Evolutionary conservation across 2,888 invertebrate genomes (phyloP).

Genomic region (Phorcus lineatus): DNA sequence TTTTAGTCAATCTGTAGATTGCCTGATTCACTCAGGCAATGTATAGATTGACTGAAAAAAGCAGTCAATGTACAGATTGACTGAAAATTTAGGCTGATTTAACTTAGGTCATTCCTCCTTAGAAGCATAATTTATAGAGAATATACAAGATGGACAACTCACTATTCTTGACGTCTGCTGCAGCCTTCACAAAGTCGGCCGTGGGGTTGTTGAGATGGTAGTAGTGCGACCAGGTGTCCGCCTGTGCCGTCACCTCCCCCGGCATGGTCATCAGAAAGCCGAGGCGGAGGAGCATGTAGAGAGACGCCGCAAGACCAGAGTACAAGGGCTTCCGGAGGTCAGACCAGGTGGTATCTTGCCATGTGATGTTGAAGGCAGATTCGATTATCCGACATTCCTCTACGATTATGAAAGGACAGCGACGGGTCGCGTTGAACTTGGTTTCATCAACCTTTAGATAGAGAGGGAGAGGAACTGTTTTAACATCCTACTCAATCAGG

Average conservation of each 20-base stretch:
- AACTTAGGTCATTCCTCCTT: too few species aligned
- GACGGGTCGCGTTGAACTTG: constrained; percentile 16
- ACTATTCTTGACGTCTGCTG: not conserved
- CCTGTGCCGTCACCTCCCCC: constrained; percentile 25
- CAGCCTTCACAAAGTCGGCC: constrained; percentile 15
- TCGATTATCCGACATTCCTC: constrained; percentile 9
- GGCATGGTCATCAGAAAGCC: constrained; percentile 19
- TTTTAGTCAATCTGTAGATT: too few species aligned
- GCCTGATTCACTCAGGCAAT: too few species aligned
- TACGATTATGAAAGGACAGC: constrained; percentile 8
- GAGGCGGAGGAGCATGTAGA: constrained; percentile 20
- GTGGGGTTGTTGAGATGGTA: constrained; percentile 22
- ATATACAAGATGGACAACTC: not conserved
- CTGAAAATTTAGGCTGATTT: too few species aligned
- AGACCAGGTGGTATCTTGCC: constrained; percentile 29
- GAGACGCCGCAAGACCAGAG: constrained; percentile 33
- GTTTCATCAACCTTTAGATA: constrained; percentile 25
- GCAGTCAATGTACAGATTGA: too few species aligned
- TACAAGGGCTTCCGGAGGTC: constrained; percentile 38
- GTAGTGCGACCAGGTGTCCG: constrained; percentile 13
- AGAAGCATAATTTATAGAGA: too few species aligned
- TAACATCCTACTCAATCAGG: too few species aligned
- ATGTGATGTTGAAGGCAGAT: constrained; percentile 26
- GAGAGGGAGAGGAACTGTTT: too few species aligned
- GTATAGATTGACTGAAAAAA: too few species aligned